These are phyloP conservation scores for Aricia artaxerxes DNA, from an alignment of 2,888 invertebrate species.

Conservation along the genomic window DNA sequence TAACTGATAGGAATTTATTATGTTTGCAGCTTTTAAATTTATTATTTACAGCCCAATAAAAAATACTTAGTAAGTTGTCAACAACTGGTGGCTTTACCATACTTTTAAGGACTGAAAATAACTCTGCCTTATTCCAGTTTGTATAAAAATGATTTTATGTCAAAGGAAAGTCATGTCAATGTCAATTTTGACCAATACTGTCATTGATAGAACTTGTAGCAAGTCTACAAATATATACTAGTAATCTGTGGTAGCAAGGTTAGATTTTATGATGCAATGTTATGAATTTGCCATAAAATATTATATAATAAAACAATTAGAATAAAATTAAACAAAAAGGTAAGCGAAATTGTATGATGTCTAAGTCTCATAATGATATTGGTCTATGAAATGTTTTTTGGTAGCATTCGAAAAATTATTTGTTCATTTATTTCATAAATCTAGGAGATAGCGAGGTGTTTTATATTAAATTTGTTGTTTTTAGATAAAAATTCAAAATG, in stretches of 20 bases:
- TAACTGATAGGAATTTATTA: too few relatives aligned
- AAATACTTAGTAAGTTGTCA: neutral
- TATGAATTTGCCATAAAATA: conserved; percentile 54
- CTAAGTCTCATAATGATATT: neutral
- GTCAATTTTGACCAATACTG: neutral
- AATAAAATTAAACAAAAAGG: conserved; percentile 22
- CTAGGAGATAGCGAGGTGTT: neutral
- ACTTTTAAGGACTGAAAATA: neutral
- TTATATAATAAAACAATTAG: conserved; percentile 53
- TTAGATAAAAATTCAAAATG: conserved; percentile 50
- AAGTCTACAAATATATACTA: too few relatives aligned
- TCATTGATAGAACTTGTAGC: neutral
- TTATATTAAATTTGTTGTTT: neutral
- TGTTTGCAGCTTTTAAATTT: too few relatives aligned
- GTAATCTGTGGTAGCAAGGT: conserved; percentile 37
- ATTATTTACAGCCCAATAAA: too few relatives aligned
- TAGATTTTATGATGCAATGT: conserved; percentile 59
- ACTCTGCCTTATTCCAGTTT: neutral
- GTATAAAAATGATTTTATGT: neutral
- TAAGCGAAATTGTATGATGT: conserved; percentile 25
- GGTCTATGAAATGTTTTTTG: neutral
- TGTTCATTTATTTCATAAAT: neutral
- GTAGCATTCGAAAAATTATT: neutral
- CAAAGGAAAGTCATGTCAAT: neutral
- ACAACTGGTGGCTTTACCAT: neutral